Percentiles rank a stretch among this genome's conserved stretches.
phyloP scores from a whole-genome alignment of 2,797 vertebrate genomes.

The Philypnodon macrostomus region DNA sequence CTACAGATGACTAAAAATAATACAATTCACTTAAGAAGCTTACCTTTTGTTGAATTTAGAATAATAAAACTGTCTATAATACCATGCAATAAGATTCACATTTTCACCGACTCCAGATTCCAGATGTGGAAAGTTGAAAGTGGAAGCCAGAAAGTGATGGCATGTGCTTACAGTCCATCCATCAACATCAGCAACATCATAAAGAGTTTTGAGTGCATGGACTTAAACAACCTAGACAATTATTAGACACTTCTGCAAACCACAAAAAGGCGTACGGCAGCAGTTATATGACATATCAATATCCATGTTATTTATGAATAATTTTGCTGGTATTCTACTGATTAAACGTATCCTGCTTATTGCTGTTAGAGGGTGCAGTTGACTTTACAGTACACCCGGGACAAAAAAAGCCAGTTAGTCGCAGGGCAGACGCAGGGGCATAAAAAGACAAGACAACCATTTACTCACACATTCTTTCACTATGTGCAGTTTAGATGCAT shows the following conservation, averaged over 20 bases:
- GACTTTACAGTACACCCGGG: too few species aligned
- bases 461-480: too few species aligned
- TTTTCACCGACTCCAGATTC: slow-evolving; percentile 21
- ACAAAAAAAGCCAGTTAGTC: too few species aligned
- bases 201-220: neutral
- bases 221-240: neutral
- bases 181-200: slow-evolving; percentile 6
- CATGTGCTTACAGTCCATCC: slow-evolving; percentile 4
- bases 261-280: neutral
- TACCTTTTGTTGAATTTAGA: slow-evolving; percentile 42
- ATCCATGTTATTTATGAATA: too few species aligned
- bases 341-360: too few species aligned
- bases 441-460: too few species aligned
- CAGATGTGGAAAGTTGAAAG: slow-evolving; percentile 2
- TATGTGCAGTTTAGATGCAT: too few species aligned
- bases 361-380: too few species aligned
- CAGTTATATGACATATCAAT: too few species aligned
- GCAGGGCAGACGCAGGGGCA: too few species aligned
- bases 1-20: slow-evolving; percentile 61
- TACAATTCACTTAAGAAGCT: slow-evolving; percentile 45
- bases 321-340: too few species aligned
- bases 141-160: slow-evolving; percentile 9
- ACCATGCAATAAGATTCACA: slow-evolving; percentile 16
- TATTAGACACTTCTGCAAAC: neutral
- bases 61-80: slow-evolving; percentile 20